phyloP scores from a whole-genome alignment of 2,113 vertebrate genomes.

The Cercopithecus mona region DNA sequence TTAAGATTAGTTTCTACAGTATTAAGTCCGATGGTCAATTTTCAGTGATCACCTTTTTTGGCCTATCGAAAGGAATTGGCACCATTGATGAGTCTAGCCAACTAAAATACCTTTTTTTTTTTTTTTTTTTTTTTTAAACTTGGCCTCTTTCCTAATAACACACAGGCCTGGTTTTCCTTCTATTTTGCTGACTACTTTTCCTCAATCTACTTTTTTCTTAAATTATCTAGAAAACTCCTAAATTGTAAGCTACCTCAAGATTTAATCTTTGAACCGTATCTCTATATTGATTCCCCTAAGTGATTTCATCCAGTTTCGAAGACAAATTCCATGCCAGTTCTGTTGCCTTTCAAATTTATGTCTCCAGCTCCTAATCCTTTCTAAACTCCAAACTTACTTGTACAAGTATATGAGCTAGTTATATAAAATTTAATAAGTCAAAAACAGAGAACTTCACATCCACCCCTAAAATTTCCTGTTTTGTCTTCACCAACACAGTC shows the following conservation, averaged over 20 bases:
- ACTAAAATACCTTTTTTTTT: not conserved
- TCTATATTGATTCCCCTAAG: not conserved
- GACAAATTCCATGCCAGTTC: not conserved
- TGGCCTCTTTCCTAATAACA: not conserved
- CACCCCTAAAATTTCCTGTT: not conserved
- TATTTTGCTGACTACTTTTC: not conserved
- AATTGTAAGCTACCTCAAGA: not conserved
- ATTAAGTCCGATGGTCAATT: not conserved
- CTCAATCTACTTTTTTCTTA: not conserved
- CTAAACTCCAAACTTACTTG: not conserved
- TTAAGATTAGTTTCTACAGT: not conserved
- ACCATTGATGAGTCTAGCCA: not conserved
- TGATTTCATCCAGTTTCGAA: not conserved
- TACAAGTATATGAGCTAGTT: not conserved
- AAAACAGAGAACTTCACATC: not conserved
- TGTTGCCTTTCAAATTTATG: not conserved
- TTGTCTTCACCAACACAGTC: not conserved
- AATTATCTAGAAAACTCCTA: not conserved
- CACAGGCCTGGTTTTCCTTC: not conserved
- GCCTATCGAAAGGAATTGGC: not conserved
- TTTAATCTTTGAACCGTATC: not conserved
- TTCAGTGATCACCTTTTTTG: not conserved
- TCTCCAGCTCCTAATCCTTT: not conserved
- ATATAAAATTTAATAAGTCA: not conserved
- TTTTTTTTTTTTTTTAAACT: not conserved